These are phyloP conservation scores for Zosterops japonicus DNA, from an alignment of 2,113 vertebrate genomes.

Conservation along the genomic window DNA sequence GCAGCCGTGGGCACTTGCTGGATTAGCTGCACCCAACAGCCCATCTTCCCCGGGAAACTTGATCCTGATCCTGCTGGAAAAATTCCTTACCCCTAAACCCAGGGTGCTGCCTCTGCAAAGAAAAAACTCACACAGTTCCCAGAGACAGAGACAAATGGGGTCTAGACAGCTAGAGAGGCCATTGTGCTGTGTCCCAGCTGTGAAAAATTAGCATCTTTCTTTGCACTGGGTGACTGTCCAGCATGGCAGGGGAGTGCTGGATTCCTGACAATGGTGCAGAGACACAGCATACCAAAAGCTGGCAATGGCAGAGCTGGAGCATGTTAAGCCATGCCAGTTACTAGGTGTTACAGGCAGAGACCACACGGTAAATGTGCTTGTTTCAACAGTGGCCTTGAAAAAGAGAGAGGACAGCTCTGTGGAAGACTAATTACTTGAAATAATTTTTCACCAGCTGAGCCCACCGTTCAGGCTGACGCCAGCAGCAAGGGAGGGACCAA, in stretches of 20 bases:
- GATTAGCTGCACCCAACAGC: background rate
- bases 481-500: background rate
- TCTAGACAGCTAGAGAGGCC: background rate
- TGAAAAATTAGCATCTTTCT: background rate
- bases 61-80: background rate
- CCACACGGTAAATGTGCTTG: background rate
- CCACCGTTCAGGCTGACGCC: accelerated
- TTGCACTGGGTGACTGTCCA: background rate
- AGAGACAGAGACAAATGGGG: background rate
- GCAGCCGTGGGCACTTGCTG: background rate
- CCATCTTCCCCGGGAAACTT: background rate
- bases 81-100: background rate
- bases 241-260: background rate
- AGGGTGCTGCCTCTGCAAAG: background rate
- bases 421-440: constrained; percentile 8
- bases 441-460: constrained; percentile 6
- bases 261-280: background rate
- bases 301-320: background rate
- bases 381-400: background rate
- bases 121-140: background rate
- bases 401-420: background rate
- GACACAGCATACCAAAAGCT: background rate
- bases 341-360: background rate
- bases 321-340: background rate
- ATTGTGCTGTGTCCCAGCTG: background rate